A percentile compares a stretch with the other conserved stretches of the same genome.
Evolutionary conservation across 2,797 vertebrate species (phyloP).

Genomic region (Cryptoprocta ferox): DNA sequence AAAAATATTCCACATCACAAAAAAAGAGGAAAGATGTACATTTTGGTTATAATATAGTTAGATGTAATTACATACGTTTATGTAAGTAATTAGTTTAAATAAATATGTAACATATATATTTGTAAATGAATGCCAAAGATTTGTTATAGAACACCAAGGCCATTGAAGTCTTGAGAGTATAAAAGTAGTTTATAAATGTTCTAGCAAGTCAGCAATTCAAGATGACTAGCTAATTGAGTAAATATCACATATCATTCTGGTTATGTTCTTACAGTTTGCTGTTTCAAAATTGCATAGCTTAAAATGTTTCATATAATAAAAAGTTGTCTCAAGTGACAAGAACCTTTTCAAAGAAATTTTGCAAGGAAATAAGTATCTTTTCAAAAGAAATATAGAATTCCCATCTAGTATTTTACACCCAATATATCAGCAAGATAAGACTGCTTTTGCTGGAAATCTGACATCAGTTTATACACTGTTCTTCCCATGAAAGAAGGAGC

Average conservation of each 20-base stretch:
- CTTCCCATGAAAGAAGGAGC: neutral
- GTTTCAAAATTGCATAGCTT: neutral
- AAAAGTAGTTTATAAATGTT: neutral
- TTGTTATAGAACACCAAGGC: neutral
- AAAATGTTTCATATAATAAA: neutral
- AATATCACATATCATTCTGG: neutral
- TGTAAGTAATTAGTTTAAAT: neutral
- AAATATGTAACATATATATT: neutral
- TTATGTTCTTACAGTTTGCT: constrained; percentile 4
- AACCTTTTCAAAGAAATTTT: neutral
- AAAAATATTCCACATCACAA: neutral
- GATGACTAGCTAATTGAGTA: neutral
- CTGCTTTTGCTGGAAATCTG: neutral
- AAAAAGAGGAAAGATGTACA: neutral
- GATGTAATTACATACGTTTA: neutral
- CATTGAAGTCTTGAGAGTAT: neutral
- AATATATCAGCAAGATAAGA: neutral
- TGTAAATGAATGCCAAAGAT: neutral
- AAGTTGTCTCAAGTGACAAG: neutral
- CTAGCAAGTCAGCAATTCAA: neutral
- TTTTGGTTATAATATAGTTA: neutral
- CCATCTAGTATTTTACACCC: neutral
- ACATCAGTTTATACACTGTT: neutral
- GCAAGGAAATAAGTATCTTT: neutral
- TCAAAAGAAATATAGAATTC: neutral